These are phyloP conservation scores for Huso huso DNA, from an alignment of 2,797 vertebrate species.

Conservation along the genomic window DNA sequence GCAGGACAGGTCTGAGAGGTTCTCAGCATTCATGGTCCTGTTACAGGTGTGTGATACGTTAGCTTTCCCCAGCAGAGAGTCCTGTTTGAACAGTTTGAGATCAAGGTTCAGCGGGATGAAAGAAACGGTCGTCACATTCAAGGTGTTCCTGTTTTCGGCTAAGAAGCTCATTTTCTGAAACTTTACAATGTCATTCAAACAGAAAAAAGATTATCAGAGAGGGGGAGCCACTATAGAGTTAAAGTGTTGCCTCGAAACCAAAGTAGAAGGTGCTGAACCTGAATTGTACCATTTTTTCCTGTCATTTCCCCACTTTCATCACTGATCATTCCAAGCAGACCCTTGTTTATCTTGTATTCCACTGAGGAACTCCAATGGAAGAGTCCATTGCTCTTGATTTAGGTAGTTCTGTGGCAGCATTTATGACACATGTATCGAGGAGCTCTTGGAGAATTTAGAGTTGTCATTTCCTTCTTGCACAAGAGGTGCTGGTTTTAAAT, in stretches of 20 bases:
- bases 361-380: background rate
- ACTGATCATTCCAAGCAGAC: background rate
- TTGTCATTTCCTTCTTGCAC: background rate
- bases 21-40: slow-evolving; percentile 47
- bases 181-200: slow-evolving; percentile 26
- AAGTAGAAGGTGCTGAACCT: background rate
- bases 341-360: background rate
- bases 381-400: background rate
- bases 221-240: slow-evolving; percentile 25
- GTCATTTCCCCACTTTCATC: background rate
- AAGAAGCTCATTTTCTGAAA: slow-evolving; percentile 57
- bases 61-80: slow-evolving; percentile 23
- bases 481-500: background rate
- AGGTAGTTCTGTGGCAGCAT: background rate
- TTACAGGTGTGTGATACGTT: slow-evolving; percentile 55
- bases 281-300: background rate
- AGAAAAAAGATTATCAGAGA: no score
- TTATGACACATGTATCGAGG: background rate
- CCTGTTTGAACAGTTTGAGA: slow-evolving; percentile 38
- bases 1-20: slow-evolving; percentile 43
- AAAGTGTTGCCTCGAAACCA: background rate
- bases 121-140: slow-evolving; percentile 47
- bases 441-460: background rate
- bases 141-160: slow-evolving; percentile 44
- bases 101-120: slow-evolving; percentile 46